Base-by-base conservation (phyloP, 1,140 invertebrate species). In the Drosophila saltans region DNA sequence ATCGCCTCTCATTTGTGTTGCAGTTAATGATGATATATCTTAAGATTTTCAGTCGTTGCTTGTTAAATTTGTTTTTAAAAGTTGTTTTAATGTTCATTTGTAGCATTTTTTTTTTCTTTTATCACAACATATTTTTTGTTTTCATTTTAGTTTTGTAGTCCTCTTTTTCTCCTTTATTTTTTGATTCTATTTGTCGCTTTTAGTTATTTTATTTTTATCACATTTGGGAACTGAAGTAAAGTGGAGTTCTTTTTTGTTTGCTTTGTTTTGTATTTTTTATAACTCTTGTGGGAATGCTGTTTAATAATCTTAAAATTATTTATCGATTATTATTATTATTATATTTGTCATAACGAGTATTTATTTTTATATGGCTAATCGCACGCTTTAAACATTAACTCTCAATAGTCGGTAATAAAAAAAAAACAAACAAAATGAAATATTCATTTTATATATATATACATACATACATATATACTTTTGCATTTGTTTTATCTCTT, bases 261-360 rank as follows among this genome's bases (percentile, higher is more conserved):
- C 4, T 72, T 58, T 72, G 78, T 69, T 56, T 55, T 62, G 58
- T 58, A 62, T 64, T 61, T 70, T 40, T 72, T 69, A 80, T 80
- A 71, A 69, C 56, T 60, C 71, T 76, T 88, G 77, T 75, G 77
- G 68, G 61, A 88, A 80, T 75, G 79, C 79, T 89, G 84, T 79
- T 79, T 30, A 30, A 60, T 43, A 64, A 36, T 71, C 58, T 26
- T 62, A 11, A 68, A 64, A 60, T 79, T 68, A 67, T 77, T 72
- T 58, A 61, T 70, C 66, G 41, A 33, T 67, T 72, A 33, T 55
- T 62, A 41, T 45, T 43, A 11, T 39, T 41, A 24, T 60, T 62
- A 24, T 73, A 28, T 28, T 63, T 52, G 33, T 45, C 0, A 16
- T 16, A 16, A 16, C 16, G 16, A 16, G 40, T 64, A 26, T 28